Evolutionary conservation across 2,888 invertebrate species (phyloP).

Genomic region (Neria commutata): DNA sequence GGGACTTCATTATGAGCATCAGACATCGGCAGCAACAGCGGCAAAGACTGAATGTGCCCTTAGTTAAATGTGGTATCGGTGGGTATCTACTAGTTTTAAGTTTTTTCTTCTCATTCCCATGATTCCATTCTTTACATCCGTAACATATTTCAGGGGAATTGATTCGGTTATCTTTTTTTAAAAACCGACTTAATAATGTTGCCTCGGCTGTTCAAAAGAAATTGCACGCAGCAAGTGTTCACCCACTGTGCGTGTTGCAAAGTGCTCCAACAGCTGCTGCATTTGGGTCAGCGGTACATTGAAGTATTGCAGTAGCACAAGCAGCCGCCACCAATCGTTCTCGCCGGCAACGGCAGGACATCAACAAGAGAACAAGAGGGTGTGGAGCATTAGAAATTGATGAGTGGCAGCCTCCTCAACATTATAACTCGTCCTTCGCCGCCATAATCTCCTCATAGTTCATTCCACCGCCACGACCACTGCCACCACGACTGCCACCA

Average conservation of each 20-base stretch:
- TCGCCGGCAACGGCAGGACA: too few species aligned
- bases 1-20: constrained; percentile 49
- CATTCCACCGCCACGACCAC: too few species aligned
- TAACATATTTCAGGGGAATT: background rate
- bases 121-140: background rate
- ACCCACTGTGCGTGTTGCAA: constrained; percentile 46
- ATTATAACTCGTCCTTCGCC: too few species aligned
- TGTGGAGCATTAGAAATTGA: too few species aligned
- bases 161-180: too few species aligned
- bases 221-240: constrained; percentile 55
- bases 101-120: background rate
- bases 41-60: constrained; percentile 40
- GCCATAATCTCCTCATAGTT: too few species aligned
- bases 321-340: constrained; percentile 74
- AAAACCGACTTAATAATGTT: too few species aligned
- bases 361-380: too few species aligned
- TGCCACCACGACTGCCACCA: too few species aligned
- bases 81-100: constrained; percentile 30
- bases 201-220: constrained; percentile 43
- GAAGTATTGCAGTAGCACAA: constrained; percentile 73
- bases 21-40: constrained; percentile 41
- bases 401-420: background rate
- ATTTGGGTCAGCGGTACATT: constrained; percentile 67
- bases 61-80: constrained; percentile 51
- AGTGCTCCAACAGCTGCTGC: constrained; percentile 44